phyloP scores from a whole-genome alignment of 2,888 invertebrate species.

The Lysandra coridon region DNA sequence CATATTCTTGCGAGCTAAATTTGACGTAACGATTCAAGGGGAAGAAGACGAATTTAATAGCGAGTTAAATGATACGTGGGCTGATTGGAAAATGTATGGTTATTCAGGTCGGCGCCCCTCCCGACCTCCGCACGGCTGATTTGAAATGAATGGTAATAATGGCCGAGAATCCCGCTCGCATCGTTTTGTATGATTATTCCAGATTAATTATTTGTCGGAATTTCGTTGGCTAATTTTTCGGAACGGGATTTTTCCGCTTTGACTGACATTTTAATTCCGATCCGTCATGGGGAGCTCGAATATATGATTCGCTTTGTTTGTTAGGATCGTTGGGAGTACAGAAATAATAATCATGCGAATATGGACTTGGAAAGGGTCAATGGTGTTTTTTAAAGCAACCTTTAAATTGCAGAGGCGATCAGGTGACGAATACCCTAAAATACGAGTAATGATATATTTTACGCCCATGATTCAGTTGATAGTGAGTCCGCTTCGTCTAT shows the following conservation, averaged over 20 bases:
- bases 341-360: background rate
- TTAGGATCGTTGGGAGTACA: background rate
- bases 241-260: constrained; percentile 78
- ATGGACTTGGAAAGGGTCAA: background rate
- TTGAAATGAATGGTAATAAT: constrained; percentile 81
- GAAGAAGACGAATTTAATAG: constrained; percentile 80
- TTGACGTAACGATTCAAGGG: constrained; percentile 76
- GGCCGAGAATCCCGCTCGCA: constrained; percentile 74
- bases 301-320: constrained; percentile 38
- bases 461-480: background rate
- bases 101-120: constrained; percentile 73
- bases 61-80: constrained; percentile 80
- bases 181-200: constrained; percentile 81
- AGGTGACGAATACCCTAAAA: background rate
- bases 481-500: background rate
- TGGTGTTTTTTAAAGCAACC: background rate
- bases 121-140: constrained; percentile 74
- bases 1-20: constrained; percentile 50
- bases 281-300: constrained; percentile 57
- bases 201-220: constrained; percentile 81
- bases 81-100: constrained; percentile 81
- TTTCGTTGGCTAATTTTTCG: constrained; percentile 78
- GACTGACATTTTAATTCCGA: constrained; percentile 78
- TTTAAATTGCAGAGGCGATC: background rate
- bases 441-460: background rate